Evolutionary conservation across 2,113 vertebrate genomes (phyloP), one percentile per base, ranked within the genome.

Genomic region (Aegypius monachus): DNA sequence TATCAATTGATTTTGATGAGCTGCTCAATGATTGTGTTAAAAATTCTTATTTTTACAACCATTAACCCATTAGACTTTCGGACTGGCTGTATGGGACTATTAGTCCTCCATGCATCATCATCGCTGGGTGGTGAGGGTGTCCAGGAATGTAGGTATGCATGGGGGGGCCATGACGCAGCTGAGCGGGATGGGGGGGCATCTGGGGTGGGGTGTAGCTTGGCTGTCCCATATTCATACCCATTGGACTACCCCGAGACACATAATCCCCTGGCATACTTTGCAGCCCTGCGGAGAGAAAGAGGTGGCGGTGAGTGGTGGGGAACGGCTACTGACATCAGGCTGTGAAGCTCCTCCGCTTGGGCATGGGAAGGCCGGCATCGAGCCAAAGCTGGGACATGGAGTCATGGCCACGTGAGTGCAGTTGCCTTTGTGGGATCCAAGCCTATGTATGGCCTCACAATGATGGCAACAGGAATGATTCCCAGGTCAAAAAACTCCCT

Each of bases 231-330:
- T 98, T 98, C 98, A 98, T 98, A 98, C 99, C 99, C 98, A 98
- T 98, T 88, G 98, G 98, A 98, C 99, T 98, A 98, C 99, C 98
- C 98, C 98, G 98, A 98, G 99, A 98, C 98, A 99, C 98, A 97
- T 98, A 99, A 96, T 99, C 99, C 98, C 99, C 98, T 98, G 99
- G 98, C 98, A 99, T 98, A 98, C 98, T 99, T 98, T 99, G 99
- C 98, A 99, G 98, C 96, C 98, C 99, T 99, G 98, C 6, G 92
- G 91, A 97, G 95, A 91, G 86, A 97, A 95, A 93, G 96, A 98
- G 90, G 71, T 23, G 82, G 25, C 0, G 48, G 80, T 98, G 96
- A 97, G 92, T 29, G 87, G n/a, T 83, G 88, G 70, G 92, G 63
- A 71, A 4, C 1, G 32, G 52, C 15, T 42, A n/a, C 12, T 0